phyloP scores from a whole-genome alignment of 2,113 vertebrate genomes.

The Paraplagusia blochii region DNA sequence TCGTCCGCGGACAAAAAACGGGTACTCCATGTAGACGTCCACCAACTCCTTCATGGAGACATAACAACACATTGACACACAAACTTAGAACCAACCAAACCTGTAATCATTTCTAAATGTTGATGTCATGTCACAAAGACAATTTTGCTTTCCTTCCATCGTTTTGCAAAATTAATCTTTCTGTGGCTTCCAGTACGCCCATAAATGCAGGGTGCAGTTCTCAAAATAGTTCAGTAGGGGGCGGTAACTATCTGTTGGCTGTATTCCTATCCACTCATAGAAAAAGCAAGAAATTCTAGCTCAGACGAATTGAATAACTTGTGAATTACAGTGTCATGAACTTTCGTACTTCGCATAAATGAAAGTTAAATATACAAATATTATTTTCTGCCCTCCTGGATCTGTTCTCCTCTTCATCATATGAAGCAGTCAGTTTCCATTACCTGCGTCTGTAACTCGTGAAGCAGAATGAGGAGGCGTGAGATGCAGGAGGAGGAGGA shows the following conservation, averaged over 20 bases:
- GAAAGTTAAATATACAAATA: no score
- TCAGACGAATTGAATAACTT: no score
- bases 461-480: conserved; percentile 72
- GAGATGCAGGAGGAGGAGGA: conserved; percentile 52
- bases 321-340: no score
- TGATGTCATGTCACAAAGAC: no score
- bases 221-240: conserved; percentile 16
- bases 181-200: no score
- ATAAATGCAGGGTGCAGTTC: conserved; percentile 6
- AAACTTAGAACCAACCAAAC: conserved; percentile 1
- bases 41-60: conserved; percentile 65
- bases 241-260: not conserved
- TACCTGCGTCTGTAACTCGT: conserved; percentile 72
- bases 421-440: conserved; percentile 7
- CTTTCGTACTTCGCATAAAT: no score
- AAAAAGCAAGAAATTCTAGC: no score
- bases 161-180: no score
- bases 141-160: no score
- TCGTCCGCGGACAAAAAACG: conserved; percentile 72
- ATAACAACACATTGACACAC: not conserved
- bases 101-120: no score
- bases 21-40: conserved; percentile 76
- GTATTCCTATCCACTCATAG: no score
- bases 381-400: no score
- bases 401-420: not conserved